phyloP scores from a whole-genome alignment of 2,797 vertebrate species.

The Pipistrellus pygmaeus region DNA sequence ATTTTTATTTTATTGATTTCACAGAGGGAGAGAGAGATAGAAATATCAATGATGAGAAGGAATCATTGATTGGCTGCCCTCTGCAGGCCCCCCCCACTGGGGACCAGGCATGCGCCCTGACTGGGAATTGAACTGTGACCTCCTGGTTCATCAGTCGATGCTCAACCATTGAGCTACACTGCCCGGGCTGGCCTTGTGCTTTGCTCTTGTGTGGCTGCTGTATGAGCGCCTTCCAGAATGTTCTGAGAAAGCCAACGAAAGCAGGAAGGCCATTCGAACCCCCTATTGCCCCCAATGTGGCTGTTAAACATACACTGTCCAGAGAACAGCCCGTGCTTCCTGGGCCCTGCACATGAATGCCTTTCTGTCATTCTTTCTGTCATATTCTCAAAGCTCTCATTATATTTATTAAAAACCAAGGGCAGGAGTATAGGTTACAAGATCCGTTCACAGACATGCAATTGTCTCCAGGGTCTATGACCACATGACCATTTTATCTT shows the following conservation, averaged over 20 bases:
- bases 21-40: too few species aligned
- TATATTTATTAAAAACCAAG: not conserved
- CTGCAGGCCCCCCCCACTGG: too few species aligned
- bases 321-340: not conserved
- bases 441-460: not conserved
- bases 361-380: not conserved
- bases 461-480: not conserved
- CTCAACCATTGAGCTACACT: too few species aligned
- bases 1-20: too few species aligned
- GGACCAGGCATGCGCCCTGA: too few species aligned
- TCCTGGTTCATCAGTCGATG: too few species aligned
- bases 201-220: not conserved
- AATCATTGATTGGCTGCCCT: too few species aligned
- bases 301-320: not conserved
- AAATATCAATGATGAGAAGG: too few species aligned
- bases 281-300: too few species aligned
- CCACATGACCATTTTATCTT: not conserved
- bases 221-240: rapidly evolving
- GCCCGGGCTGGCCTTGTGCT: not conserved
- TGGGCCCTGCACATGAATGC: not conserved
- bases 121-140: too few species aligned
- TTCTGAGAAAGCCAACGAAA: slow-evolving; percentile 14
- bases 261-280: not conserved
- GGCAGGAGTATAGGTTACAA: not conserved
- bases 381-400: not conserved